These are phyloP conservation scores for Leptobrachium leishanense DNA, from an alignment of 2,113 vertebrate species.

Conservation along the genomic window DNA sequence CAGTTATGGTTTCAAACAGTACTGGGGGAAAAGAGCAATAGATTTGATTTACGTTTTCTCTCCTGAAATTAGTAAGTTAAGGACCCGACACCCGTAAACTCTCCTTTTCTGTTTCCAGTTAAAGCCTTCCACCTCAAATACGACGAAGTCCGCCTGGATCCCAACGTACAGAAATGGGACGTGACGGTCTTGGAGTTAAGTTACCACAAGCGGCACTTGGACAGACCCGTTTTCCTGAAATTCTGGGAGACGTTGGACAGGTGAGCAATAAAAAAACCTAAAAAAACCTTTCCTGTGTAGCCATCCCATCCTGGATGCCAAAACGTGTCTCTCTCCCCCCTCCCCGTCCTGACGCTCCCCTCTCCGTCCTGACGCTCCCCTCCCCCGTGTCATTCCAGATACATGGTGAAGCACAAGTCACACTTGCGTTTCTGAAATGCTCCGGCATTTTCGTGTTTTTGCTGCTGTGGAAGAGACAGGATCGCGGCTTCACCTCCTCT, in stretches of 20 bases:
- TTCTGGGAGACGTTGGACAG: conserved; percentile 98
- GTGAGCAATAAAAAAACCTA: conserved; percentile 59
- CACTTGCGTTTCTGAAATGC: conserved; percentile 92
- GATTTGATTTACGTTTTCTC: no score
- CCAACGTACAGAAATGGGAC: conserved; percentile 98
- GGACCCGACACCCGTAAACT: no score
- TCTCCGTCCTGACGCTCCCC: conserved; percentile 10
- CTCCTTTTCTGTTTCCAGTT: conserved; percentile 66
- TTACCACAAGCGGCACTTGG: conserved; percentile 94
- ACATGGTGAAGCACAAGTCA: conserved; percentile 99
- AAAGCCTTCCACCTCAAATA: conserved; percentile 98
- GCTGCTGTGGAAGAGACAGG: conserved; percentile 58
- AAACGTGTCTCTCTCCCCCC: conserved; percentile 2
- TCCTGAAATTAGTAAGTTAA: no score
- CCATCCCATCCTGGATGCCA: no score
- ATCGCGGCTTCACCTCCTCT: conserved; percentile 35
- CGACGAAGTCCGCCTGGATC: conserved; percentile 91
- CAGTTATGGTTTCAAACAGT: no score
- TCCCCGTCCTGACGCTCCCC: not conserved
- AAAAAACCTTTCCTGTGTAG: no score
- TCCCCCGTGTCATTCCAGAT: conserved; percentile 70
- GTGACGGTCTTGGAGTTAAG: conserved; percentile 95
- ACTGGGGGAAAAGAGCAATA: no score
- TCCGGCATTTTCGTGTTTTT: conserved; percentile 61
- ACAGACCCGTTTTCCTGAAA: conserved; percentile 90